Base-by-base conservation (phyloP, 2,888 invertebrate species). In the Tuberolachnus salignus region DNA sequence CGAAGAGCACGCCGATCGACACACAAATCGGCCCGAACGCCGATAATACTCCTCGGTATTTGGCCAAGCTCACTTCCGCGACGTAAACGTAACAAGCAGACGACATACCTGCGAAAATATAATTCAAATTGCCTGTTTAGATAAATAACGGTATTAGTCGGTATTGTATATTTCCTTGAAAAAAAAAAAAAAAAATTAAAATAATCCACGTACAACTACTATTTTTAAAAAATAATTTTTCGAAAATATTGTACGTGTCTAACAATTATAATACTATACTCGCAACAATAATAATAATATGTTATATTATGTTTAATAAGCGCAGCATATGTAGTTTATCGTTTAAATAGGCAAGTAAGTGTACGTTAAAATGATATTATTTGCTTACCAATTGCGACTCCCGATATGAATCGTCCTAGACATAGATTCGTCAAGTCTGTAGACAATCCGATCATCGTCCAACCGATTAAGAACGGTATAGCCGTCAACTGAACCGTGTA, bases 21-120 rank as follows among this genome's bases (percentile, higher is more conserved):
- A 91, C 92, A 81, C 91, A 86, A 0, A 91, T 89, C 0, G 92
- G 92, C 0, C 92, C 92, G 26, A 91, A 84, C 0, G 91, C 90
- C 81, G 91, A 91, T 11, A 92, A 86, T 73, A 91, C 89, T 1
- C 91, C 91, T 73, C 92, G 86, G 82, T 90, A 90, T 82, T 89
- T 88, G 1, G 92, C 90, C 0, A 90, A 89, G 3, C 91, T 90
- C 67, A 91, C 89, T 86, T 92, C 90, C 0, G 89, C 89, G 3
- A 91, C 90, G 86, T 91, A 91, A 75, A 90, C 90, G 85, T 90
- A 91, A 78, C 90, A 89, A 0, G 89, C 90, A 26, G 90, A 89
- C 69, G 90, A 90, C 91, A 91, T 91, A 53, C 91, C 91, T 91
- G 87, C 10, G 21, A 59, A 26, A 59, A 26, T 34, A 34, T 6